phyloP scores from a whole-genome alignment of 2,797 vertebrate genomes.

The Steatocranus sp. region DNA sequence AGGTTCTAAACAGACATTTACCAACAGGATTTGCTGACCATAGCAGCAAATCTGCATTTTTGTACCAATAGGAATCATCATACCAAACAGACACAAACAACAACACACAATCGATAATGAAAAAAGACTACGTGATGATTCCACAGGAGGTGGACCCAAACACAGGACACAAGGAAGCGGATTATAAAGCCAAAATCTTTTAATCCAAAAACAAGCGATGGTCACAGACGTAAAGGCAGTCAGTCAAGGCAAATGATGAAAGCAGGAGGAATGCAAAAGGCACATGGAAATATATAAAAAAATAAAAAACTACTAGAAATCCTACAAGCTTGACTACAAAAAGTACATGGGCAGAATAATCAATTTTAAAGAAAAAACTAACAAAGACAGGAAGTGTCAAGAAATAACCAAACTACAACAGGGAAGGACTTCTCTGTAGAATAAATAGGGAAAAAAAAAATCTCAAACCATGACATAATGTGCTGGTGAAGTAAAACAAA shows the following conservation, averaged over 20 bases:
- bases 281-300: accelerated
- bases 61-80: neutral
- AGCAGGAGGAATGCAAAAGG: neutral
- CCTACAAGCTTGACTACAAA: neutral
- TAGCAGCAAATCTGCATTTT: neutral
- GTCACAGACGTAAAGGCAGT: neutral
- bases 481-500: neutral
- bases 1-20: neutral
- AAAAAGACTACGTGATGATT: neutral
- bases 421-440: neutral
- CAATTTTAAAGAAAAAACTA: neutral
- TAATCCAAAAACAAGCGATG: neutral
- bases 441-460: neutral
- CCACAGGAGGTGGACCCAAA: neutral
- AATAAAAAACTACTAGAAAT: neutral
- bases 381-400: neutral
- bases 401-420: neutral
- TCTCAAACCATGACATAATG: neutral
- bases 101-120: neutral
- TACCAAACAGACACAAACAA: neutral
- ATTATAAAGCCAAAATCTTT: neutral
- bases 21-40: neutral
- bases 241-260: neutral
- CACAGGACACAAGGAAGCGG: accelerated
- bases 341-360: neutral